These are phyloP conservation scores for Sesamia nonagrioides DNA, from an alignment of 1,140 invertebrate genomes.

Conservation along the genomic window DNA sequence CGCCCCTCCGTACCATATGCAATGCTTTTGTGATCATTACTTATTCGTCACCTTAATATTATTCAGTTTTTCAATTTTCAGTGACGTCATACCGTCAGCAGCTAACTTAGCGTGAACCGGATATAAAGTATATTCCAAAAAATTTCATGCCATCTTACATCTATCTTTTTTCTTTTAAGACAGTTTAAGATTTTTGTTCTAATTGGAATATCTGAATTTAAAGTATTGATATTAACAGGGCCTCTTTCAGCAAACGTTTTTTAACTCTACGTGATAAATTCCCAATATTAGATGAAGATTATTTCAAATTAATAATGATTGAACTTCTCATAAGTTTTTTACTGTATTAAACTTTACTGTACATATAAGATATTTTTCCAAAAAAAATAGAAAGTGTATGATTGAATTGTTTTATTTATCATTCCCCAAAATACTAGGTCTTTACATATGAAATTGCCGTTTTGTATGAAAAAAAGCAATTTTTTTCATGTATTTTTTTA, in stretches of 20 bases:
- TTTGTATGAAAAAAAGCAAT: no score
- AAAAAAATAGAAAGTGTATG: conserved; percentile 70
- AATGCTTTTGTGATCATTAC: no score
- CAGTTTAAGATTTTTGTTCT: not conserved
- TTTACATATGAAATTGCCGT: no score
- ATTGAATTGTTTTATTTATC: conserved; percentile 53
- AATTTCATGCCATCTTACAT: not conserved
- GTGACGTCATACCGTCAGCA: no score
- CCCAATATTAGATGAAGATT: conserved; percentile 16
- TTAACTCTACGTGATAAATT: conserved; percentile 25
- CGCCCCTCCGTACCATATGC: no score
- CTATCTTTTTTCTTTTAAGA: not conserved
- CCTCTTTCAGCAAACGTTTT: not conserved
- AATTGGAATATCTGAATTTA: not conserved
- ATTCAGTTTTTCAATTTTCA: not conserved
- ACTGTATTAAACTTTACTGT: conserved; percentile 71
- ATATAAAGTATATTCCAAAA: not conserved
- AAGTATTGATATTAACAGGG: conserved; percentile 5
- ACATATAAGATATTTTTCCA: conserved; percentile 80
- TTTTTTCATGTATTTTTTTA: no score
- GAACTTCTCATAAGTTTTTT: conserved; percentile 60
- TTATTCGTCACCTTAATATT: no score
- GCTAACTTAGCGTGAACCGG: no score
- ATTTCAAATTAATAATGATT: conserved; percentile 38
- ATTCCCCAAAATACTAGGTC: not conserved